Evolutionary conservation across 1,140 invertebrate species (phyloP), one percentile per base, ranked within the genome.

Genomic region (Dinoponera quadriceps): DNA sequence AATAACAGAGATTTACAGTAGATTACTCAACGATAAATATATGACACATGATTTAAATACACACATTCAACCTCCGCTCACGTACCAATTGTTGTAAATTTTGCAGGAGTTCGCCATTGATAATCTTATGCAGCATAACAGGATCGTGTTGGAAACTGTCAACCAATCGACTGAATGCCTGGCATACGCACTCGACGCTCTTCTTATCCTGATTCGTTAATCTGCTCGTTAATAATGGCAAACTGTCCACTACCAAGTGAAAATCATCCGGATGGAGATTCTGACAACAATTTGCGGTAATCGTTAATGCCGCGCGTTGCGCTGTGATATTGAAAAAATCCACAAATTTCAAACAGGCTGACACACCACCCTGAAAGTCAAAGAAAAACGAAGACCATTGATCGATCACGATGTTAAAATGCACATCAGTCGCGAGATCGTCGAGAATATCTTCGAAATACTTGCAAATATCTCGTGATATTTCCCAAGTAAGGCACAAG

Each of bases 281-380:
- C 92, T 99, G 97, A 92, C 98, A 99, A 95, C 98, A 99, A 93
- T 99, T 99, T 49, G 99, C 98, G 0, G 98, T 99, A 69, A 99
- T 98, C 3, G 98, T 97, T 20, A 99, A 95, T 0, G 99, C 98
- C 59, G 98, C 98, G 22, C 98, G 96, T 94, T 99, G 99, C 14
- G 99, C 98, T 89, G 97, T 98, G 82, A 99, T 99, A 44, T 98
- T 99, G 94, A 99, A 99, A 95, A 99, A 99, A 92, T 99, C 99
- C 88, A 99, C 95, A 92, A 98, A 99, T 91, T 97, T 99, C 59
- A 99, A 95, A 92, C 98, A 99, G 7, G 98, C 98, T 22, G 97
- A 97, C 3, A 99, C 98, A 27, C 98, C 99, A 88, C 97, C 96
- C 98, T 98, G 93, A 81, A 95, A 95, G 62, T 59, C 83, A 82